phyloP scores from a whole-genome alignment of 1,140 invertebrate genomes.

The Delia radicum region DNA sequence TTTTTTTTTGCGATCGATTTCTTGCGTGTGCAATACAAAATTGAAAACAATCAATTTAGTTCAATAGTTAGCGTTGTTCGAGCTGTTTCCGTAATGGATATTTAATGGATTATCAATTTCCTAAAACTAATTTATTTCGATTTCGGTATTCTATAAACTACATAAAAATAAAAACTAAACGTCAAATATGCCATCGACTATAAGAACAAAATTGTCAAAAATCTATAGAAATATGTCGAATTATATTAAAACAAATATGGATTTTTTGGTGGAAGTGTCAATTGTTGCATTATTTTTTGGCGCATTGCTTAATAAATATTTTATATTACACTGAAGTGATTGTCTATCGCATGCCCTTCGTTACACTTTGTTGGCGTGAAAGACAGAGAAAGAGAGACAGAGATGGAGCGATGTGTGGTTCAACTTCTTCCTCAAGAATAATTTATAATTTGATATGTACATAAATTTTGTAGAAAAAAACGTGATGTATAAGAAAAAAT shows the following conservation, averaged over 20 bases:
- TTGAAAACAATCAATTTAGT: no score
- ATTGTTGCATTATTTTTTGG: conserved; percentile 45
- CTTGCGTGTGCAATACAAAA: no score
- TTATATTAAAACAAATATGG: conserved; percentile 41
- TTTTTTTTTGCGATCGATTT: neutral
- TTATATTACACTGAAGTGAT: conserved; percentile 4
- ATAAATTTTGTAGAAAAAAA: no score
- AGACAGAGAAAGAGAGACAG: neutral
- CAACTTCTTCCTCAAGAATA: no score
- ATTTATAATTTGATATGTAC: no score
- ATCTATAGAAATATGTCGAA: conserved; percentile 41
- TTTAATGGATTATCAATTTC: neutral
- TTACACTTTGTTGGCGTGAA: neutral
- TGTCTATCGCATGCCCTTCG: neutral
- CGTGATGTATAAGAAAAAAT: no score
- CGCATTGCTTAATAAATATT: conserved; percentile 40
- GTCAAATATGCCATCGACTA: conserved; percentile 18
- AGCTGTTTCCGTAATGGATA: no score
- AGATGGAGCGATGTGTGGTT: neutral
- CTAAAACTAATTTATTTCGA: neutral
- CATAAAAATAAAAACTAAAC: neutral
- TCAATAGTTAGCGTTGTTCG: neutral
- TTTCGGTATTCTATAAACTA: no score
- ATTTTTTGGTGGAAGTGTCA: conserved; percentile 43
- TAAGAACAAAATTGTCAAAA: conserved; percentile 34